Evolutionary conservation across 2,797 vertebrate species (phyloP), one percentile per base, ranked within the genome.

Genomic region (Gobionotothen gibberifrons): DNA sequence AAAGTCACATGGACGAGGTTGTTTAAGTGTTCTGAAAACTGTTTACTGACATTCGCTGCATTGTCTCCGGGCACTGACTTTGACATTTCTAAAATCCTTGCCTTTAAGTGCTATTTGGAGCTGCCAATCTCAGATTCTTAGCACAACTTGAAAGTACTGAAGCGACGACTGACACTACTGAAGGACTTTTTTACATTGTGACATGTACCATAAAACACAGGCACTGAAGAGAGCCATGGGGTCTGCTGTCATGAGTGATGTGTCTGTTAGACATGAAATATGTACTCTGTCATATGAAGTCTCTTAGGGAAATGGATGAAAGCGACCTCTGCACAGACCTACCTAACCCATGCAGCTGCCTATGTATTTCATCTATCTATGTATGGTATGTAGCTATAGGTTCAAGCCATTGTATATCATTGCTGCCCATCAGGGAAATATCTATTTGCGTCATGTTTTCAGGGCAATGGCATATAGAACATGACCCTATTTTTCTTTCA

Each of bases 191-290:
- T 26, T 39, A 4, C 8, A 36, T 40, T 12, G 55, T 53, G 68
- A 72, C 29, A 48, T 56, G 29, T 47, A 11, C 42, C 26, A 56
- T 56, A 64, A 60, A 72, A 40, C 53, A 70, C 13, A 21, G 9
- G 32, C 40, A 47, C 40, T 43, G 16, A 39, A 61, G 36, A 54
- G 46, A 49, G 64, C 26, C 2, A 2, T 42, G 17, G 19, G 39
- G 29, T 26, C 42, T 26, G 12, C 43, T 77, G 66, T 74, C 70
- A 68, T 59, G 26, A 47, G 32, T 51, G 53, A 83, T 65, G 11
- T 32, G 48, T 63, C 70, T 63, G 36, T 60, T 43, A 56, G 12
- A 56, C 69, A 44, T 69, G 32, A 65, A 40, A 48, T 76, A 61
- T 72, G 52, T n/a, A 9, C 42, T 63, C 57, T 2, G 9, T 74